Base-by-base conservation (phyloP, 2,888 invertebrate species). In the Papilio gigon region DNA sequence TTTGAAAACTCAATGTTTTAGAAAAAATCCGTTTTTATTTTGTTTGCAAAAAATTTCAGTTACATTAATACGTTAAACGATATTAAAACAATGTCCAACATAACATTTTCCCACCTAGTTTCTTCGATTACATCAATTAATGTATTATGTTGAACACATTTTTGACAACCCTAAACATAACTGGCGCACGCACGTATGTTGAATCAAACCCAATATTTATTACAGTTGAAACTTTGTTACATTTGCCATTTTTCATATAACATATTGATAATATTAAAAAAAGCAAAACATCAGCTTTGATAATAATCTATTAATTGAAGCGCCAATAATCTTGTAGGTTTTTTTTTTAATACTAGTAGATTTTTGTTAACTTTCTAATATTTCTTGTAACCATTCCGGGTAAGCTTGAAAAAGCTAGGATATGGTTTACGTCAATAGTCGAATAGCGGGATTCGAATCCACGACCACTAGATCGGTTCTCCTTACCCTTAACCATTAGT, bases 121-220 rank as follows among this genome's bases (percentile, higher is more conserved):
- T 35, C 11, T 35, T 35, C 11, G 0, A 35, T 0, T 5, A 11
- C 11, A 1, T 14, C 1, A 37, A 14, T 14, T 37, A 14, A 11
- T 2, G 1, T 37, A 11, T 37, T 11, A 11, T 37, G 20, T 47
- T 12, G 4, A 47, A 22, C 11, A 47, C 25, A 27, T 17, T 64
- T 64, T 58, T 65, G 65, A 58, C 67, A 67, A 56, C 67, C 67
- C 67, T 67, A 42, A 42, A 56, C 8, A n/a, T 27, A 33, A 62
- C 30, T 56, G 42, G 27, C 60, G 33, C 14, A 66, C 66, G 60
- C 66, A 60, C 66, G 27, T 60, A 67, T 35, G 60, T 59, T 60
- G 60, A 67, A 67, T 60, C 59, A 50, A 37, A 60, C 30, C 25
- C 50, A 60, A 67, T 67, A 67, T 65, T 47, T 65, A 65, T 67